phyloP scores from a whole-genome alignment of 1,140 invertebrate species.

The Babylonia areolata region DNA sequence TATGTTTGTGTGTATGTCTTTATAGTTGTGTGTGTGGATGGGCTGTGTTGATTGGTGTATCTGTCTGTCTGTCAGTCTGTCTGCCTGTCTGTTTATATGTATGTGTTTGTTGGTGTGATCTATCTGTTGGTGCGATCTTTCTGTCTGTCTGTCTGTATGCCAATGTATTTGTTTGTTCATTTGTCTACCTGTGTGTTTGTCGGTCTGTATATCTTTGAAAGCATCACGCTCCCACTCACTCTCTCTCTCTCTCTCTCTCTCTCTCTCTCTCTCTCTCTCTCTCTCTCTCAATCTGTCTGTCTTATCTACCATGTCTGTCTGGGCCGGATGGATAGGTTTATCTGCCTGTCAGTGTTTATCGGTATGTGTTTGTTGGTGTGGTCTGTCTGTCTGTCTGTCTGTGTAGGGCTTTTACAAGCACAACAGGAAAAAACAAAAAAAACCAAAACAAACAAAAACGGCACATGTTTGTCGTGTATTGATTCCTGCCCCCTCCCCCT shows the following conservation, averaged over 20 bases:
- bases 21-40: too few relatives aligned
- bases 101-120: too few relatives aligned
- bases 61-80: conserved; percentile 23
- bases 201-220: not conserved
- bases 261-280: not conserved
- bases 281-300: too few relatives aligned
- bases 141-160: not conserved
- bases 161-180: not conserved
- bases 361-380: too few relatives aligned
- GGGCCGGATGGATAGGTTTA: too few relatives aligned
- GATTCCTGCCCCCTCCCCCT: too few relatives aligned
- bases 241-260: conserved; percentile 11
- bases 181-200: not conserved
- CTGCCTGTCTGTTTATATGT: not conserved
- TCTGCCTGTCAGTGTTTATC: too few relatives aligned
- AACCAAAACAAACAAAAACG: too few relatives aligned
- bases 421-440: conserved; percentile 34
- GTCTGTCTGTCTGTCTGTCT: too few relatives aligned
- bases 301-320: too few relatives aligned
- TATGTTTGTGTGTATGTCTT: not conserved
- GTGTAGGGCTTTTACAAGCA: conserved; percentile 8
- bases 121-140: too few relatives aligned
- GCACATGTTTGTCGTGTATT: too few relatives aligned
- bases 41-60: not conserved
- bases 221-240: not conserved